Conservation (phyloP, 2,113 vertebrate species). For the Anguilla japonica region DNA sequence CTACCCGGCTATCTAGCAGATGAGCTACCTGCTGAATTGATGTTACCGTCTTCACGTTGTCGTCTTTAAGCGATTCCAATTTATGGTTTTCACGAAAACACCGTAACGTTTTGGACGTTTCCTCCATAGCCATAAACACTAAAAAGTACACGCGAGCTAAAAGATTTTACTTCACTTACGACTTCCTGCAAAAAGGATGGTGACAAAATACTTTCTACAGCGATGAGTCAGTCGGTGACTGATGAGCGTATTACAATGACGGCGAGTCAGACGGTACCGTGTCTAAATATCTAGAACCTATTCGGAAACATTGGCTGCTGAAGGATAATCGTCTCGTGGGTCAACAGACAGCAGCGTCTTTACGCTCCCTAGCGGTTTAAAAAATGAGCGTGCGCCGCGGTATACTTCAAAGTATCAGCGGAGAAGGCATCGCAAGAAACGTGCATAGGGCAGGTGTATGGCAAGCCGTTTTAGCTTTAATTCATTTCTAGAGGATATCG, state of each 20-base stretch:
- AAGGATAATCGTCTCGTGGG: background rate
- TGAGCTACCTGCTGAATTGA: conserved; percentile 70
- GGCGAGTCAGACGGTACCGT: conserved; percentile 8
- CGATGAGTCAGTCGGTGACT: too few relatives aligned
- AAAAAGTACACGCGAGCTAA: background rate
- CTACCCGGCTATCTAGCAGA: background rate
- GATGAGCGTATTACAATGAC: background rate
- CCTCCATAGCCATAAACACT: conserved; percentile 44
- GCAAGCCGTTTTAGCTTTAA: too few relatives aligned
- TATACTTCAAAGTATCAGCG: too few relatives aligned
- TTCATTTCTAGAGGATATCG: too few relatives aligned
- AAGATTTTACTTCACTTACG: background rate
- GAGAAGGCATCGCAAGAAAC: too few relatives aligned
- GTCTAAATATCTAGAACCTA: background rate
- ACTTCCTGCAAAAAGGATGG: conserved; percentile 37
- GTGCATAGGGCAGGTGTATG: too few relatives aligned
- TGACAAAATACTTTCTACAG: background rate
- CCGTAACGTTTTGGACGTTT: conserved; percentile 49
- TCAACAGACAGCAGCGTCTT: background rate
- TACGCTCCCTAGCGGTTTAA: conserved; percentile 8
- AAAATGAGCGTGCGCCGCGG: background rate
- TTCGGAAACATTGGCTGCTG: background rate
- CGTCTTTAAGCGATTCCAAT: conserved; percentile 63
- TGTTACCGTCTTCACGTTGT: conserved; percentile 68
- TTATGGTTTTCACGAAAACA: conserved; percentile 62